A percentile compares a stretch with the other conserved stretches of the same genome.
These are phyloP conservation scores for Eleutherodactylus coqui DNA, from an alignment of 2,797 vertebrate genomes.

Conservation along the genomic window DNA sequence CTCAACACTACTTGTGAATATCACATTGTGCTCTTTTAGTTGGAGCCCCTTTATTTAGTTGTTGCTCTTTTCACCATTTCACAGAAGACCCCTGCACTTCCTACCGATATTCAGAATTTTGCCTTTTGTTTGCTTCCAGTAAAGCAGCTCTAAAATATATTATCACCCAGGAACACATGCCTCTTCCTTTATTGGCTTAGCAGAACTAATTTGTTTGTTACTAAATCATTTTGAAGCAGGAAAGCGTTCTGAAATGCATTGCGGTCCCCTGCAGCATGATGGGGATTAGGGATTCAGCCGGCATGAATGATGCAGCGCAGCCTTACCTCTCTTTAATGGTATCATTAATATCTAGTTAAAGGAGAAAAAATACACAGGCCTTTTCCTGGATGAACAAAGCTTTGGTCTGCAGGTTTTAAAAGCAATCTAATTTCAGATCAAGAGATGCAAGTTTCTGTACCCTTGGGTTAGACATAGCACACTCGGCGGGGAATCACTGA, in stretches of 20 bases:
- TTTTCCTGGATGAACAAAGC: conserved; percentile 43
- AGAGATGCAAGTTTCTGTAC: conserved; percentile 33
- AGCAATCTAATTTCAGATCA: conserved; percentile 59
- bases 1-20: too few species aligned
- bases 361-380: not conserved
- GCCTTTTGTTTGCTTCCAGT: not conserved
- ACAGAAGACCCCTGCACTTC: not conserved
- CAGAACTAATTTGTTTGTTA: conserved; percentile 55
- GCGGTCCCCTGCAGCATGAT: conserved; percentile 35
- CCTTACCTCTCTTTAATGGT: conserved; percentile 44
- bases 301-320: conserved; percentile 39
- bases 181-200: conserved; percentile 49
- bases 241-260: conserved; percentile 15
- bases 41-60: not conserved
- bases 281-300: conserved; percentile 46
- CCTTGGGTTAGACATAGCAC: conserved; percentile 56
- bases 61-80: not conserved
- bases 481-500: conserved; percentile 56
- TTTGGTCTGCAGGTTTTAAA: conserved; percentile 56
- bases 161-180: conserved; percentile 37
- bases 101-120: not conserved
- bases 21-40: not conserved
- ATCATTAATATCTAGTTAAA: conserved; percentile 58
- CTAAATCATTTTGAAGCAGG: conserved; percentile 54
- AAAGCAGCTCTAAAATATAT: conserved; percentile 7